phyloP scores from a whole-genome alignment of 2,797 vertebrate species.

The Mormyrus hasselquistii region DNA sequence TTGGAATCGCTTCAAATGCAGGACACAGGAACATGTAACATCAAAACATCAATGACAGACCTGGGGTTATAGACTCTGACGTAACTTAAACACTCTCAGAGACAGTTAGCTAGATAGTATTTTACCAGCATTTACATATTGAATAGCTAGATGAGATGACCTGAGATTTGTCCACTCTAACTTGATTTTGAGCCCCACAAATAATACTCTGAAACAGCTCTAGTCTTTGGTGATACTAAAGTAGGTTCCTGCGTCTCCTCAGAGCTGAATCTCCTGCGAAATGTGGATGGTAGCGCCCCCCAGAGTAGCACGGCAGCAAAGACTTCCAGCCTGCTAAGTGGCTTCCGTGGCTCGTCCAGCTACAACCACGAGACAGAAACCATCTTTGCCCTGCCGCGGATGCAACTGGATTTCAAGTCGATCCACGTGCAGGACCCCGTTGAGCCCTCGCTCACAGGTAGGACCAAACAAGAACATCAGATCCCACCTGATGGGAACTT shows the following conservation, averaged over 20 bases:
- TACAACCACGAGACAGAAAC: constrained; percentile 98
- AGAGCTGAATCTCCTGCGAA: constrained; percentile 91
- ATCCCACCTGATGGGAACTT: neutral
- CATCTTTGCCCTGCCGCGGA: constrained; percentile 93
- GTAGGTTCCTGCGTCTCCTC: neutral
- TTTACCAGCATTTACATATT: neutral
- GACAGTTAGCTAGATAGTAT: neutral
- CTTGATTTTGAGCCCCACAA: neutral
- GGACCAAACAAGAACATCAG: neutral
- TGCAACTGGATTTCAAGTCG: constrained; percentile 98
- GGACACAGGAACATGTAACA: too few relatives aligned
- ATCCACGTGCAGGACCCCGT: constrained; percentile 94
- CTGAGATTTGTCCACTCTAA: neutral
- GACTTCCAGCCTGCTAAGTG: constrained; percentile 85
- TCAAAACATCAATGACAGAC: too few relatives aligned
- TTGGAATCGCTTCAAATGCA: too few relatives aligned
- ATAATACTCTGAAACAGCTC: neutral
- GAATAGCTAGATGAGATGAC: neutral
- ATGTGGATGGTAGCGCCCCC: constrained; percentile 80
- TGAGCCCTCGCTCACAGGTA: constrained; percentile 85
- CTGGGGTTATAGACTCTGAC: too few relatives aligned
- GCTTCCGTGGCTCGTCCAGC: constrained; percentile 84
- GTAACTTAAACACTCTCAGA: neutral
- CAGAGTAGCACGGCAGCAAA: constrained; percentile 81
- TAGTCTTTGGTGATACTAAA: neutral